Evolutionary conservation across 2,797 vertebrate genomes (phyloP).

Genomic region (Mormyrops attenuatus): DNA sequence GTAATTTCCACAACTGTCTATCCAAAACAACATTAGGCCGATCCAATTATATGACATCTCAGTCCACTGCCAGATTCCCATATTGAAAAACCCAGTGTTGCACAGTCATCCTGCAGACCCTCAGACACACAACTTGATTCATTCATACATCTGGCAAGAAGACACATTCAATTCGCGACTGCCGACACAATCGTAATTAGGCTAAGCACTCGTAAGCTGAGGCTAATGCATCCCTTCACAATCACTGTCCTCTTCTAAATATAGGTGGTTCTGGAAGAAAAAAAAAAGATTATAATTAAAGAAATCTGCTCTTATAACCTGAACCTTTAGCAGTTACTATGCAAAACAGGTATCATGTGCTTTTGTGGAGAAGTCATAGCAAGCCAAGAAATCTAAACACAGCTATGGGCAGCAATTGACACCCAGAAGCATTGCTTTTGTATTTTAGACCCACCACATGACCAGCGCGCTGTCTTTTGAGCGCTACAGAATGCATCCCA

Average conservation of each 20-base stretch:
- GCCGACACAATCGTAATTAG: constrained; percentile 51
- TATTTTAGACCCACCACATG: neutral
- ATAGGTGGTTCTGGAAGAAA: neutral
- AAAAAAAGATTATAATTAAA: neutral
- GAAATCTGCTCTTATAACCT: constrained; percentile 27
- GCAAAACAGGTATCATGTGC: neutral
- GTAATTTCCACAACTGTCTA: constrained; percentile 26
- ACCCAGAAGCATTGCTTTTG: neutral
- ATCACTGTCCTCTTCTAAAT: neutral
- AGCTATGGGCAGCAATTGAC: neutral
- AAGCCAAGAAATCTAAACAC: neutral
- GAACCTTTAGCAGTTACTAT: neutral
- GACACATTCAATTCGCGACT: constrained; percentile 38
- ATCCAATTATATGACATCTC: constrained; percentile 18
- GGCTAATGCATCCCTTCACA: neutral
- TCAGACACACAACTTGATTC: constrained; percentile 40
- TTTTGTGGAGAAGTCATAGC: neutral
- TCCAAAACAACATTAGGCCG: constrained; percentile 12
- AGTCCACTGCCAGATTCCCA: constrained; percentile 13
- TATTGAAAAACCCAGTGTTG: neutral
- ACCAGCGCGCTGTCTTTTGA: neutral
- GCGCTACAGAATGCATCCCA: neutral
- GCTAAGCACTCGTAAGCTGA: constrained; percentile 47
- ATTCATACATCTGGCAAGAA: constrained; percentile 59
- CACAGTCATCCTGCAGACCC: constrained; percentile 12